Conservation (phyloP, 2,797 vertebrate genomes). For the Manis javanica region DNA sequence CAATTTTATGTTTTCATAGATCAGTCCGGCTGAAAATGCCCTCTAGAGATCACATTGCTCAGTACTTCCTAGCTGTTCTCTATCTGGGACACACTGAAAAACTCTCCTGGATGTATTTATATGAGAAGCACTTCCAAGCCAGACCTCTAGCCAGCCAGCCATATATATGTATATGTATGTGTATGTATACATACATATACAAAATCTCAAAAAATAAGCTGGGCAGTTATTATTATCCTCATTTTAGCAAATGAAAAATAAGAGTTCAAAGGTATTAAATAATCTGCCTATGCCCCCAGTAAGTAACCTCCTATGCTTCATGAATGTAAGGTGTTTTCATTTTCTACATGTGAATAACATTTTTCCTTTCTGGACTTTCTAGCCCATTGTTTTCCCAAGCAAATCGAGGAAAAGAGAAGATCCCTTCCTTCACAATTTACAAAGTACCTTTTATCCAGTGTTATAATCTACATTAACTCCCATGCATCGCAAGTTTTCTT, state of each 20-base stretch:
- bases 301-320: neutral
- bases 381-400: neutral
- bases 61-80: conserved; percentile 15
- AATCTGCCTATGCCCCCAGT: neutral
- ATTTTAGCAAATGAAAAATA: conserved; percentile 16
- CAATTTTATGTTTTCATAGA: neutral
- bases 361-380: neutral
- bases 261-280: conserved; percentile 11
- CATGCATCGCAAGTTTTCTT: neutral
- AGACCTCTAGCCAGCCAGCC: neutral
- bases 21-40: neutral
- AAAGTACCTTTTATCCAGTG: neutral
- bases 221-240: neutral
- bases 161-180: neutral
- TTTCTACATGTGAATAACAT: neutral
- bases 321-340: neutral
- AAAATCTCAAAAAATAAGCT: neutral
- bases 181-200: neutral
- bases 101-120: neutral
- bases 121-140: neutral
- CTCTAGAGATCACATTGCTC: neutral
- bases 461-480: neutral
- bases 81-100: neutral
- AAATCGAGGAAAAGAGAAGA: conserved; percentile 4
- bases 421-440: neutral